A percentile compares a stretch with the other conserved stretches of the same genome.
Conservation (phyloP, 2,888 invertebrate genomes). For the Aelia acuminata region DNA sequence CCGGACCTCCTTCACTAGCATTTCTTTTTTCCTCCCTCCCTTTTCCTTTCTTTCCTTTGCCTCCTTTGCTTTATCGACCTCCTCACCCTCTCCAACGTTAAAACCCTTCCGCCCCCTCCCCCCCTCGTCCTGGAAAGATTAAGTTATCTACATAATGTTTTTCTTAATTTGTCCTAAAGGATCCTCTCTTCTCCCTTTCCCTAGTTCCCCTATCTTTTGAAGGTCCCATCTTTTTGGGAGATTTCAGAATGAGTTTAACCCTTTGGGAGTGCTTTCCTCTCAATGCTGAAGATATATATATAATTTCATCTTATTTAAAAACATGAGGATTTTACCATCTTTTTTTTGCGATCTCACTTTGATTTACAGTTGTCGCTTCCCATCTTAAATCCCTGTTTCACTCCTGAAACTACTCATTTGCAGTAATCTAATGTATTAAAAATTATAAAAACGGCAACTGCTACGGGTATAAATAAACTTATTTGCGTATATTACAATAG, state of each 20-base stretch:
- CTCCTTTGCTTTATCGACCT: conserved; percentile 51
- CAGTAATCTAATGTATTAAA: too few relatives aligned
- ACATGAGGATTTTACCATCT: conserved; percentile 32
- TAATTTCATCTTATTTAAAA: conserved; percentile 45
- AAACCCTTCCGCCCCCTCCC: conserved; percentile 26
- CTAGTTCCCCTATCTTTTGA: conserved; percentile 1
- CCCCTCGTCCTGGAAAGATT: conserved; percentile 16
- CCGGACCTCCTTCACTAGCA: conserved; percentile 43
- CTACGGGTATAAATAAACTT: too few relatives aligned
- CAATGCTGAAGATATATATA: conserved; percentile 3
- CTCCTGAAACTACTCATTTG: too few relatives aligned
- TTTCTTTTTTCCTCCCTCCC: conserved; percentile 36
- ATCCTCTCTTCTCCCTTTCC: background rate
- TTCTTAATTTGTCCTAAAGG: conserved; percentile 51
- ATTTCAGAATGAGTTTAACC: conserved; percentile 48
- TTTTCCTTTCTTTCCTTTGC: conserved; percentile 41
- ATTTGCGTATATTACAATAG: too few relatives aligned
- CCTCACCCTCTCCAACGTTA: conserved; percentile 23
- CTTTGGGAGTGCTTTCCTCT: conserved; percentile 15
- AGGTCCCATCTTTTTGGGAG: conserved; percentile 21
- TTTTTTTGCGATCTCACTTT: background rate
- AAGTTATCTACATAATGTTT: conserved; percentile 50
- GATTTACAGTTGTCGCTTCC: conserved; percentile 2
- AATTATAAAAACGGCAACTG: too few relatives aligned
- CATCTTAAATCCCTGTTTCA: background rate